Conservation (phyloP, 2,797 vertebrate species). For the Siniperca scherzeri region DNA sequence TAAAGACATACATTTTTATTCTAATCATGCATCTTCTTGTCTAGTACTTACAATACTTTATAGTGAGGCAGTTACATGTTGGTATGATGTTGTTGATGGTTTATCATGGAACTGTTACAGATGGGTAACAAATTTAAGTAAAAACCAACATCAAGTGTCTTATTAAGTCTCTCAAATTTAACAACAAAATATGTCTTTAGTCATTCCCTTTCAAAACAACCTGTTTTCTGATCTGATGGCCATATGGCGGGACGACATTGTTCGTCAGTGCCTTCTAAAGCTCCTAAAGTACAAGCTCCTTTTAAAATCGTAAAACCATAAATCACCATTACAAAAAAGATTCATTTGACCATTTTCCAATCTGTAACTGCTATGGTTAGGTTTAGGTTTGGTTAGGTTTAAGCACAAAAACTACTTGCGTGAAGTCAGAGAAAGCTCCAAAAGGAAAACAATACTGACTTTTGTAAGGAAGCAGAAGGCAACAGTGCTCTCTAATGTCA, state of each 20-base stretch:
- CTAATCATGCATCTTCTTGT: constrained; percentile 8
- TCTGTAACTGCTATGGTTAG: background rate
- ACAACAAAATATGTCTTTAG: background rate
- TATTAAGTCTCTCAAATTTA: background rate
- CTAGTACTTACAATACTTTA: background rate
- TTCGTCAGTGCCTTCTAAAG: background rate
- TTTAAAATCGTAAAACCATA: background rate
- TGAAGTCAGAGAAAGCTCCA: background rate
- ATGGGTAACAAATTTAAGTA: background rate
- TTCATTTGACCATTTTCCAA: background rate
- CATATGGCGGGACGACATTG: background rate
- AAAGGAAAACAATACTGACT: background rate
- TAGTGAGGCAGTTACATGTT: background rate
- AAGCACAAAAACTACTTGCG: background rate
- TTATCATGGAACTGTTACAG: background rate
- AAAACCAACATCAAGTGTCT: background rate
- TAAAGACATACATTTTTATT: background rate
- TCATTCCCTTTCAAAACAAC: background rate
- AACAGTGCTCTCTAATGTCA: background rate
- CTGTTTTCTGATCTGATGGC: background rate
- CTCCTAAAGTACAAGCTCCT: too few species aligned
- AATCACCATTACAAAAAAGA: background rate
- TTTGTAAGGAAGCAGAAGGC: background rate
- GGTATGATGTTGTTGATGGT: background rate
- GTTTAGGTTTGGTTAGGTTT: background rate